Evolutionary conservation across 2,113 vertebrate species (phyloP).

Genomic region (Onychostruthus taczanowskii): DNA sequence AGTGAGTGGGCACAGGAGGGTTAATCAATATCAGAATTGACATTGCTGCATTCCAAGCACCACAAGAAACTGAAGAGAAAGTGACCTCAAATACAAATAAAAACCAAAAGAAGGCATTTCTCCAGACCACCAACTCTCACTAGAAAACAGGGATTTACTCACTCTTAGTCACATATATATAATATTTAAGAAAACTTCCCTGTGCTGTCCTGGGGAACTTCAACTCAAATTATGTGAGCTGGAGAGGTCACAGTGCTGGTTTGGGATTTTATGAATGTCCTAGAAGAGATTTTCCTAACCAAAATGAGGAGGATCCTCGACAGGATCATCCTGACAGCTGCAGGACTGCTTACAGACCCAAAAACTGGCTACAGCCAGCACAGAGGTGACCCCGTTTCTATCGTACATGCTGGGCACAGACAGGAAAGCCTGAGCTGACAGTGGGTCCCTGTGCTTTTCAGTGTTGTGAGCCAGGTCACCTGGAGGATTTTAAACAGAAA

Average conservation of each 20-base stretch:
- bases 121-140: neutral
- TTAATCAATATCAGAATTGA: slow-evolving; percentile 29
- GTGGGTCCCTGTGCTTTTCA: neutral
- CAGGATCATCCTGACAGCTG: neutral
- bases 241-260: neutral
- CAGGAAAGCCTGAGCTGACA: neutral
- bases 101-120: neutral
- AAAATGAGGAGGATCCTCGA: neutral
- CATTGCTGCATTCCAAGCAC: neutral
- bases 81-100: neutral
- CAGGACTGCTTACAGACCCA: neutral
- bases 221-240: neutral
- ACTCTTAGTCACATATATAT: neutral
- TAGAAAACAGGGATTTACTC: neutral
- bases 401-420: fast-evolving
- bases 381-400: neutral
- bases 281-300: neutral
- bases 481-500: neutral
- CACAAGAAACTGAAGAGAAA: neutral
- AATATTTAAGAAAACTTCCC: neutral
- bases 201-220: fast-evolving
- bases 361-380: neutral
- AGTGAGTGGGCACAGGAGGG: neutral
- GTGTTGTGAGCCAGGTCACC: neutral
- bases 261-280: neutral